A percentile compares a stretch with the other conserved stretches of the same genome.
These are phyloP conservation scores for Chionomys nivalis DNA, from an alignment of 2,113 vertebrate genomes.

Conservation along the genomic window DNA sequence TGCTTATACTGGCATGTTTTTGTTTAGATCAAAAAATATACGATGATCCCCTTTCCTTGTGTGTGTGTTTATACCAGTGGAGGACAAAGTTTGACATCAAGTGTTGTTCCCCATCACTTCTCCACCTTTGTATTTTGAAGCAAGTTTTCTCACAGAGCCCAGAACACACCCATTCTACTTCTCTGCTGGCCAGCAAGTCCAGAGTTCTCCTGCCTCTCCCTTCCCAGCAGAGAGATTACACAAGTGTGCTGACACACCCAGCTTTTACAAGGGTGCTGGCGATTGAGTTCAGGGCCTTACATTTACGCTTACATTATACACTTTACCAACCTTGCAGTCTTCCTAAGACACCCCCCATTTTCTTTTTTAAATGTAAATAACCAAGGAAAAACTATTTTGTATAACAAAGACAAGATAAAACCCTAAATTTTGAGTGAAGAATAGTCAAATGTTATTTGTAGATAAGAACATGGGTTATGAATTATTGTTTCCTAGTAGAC, in stretches of 20 bases:
- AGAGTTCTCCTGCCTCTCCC: background rate
- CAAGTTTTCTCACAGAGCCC: background rate
- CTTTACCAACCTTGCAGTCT: background rate
- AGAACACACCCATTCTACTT: background rate
- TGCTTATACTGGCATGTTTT: background rate
- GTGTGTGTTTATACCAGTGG: background rate
- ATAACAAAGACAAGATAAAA: background rate
- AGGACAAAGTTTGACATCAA: too few relatives aligned
- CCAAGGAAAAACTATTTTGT: background rate
- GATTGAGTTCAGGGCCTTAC: background rate
- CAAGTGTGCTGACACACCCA: background rate
- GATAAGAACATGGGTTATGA: background rate
- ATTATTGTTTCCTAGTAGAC: slow-evolving; percentile 1
- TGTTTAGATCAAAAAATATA: background rate
- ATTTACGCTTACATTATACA: too few relatives aligned
- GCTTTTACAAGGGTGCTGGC: background rate
- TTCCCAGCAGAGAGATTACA: background rate
- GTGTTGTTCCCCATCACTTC: background rate
- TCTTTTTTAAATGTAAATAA: slow-evolving; percentile 23
- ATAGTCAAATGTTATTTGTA: slow-evolving; percentile 15
- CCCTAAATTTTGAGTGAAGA: background rate
- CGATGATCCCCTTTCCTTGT: background rate
- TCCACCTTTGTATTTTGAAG: background rate
- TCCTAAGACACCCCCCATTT: background rate
- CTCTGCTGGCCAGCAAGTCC: background rate